A percentile compares a stretch with the other conserved stretches of the same genome.
Conservation (phyloP, 2,797 vertebrate genomes). For the Sarcophilus harrisii region DNA sequence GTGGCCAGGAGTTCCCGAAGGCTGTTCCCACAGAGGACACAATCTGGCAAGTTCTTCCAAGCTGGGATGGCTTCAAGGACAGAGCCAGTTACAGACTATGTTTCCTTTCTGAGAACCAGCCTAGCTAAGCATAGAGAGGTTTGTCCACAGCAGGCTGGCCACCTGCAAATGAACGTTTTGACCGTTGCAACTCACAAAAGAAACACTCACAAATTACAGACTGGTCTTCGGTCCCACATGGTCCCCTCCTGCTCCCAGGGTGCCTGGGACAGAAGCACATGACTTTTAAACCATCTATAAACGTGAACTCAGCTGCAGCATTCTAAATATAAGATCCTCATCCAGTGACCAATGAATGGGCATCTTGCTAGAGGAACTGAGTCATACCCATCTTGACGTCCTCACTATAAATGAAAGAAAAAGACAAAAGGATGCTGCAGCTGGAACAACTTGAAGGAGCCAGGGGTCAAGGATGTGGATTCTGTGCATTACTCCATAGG, state of each 20-base stretch:
- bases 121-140: not conserved
- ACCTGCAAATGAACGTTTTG: not conserved
- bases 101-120: not conserved
- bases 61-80: not conserved
- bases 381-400: not conserved
- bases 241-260: not conserved
- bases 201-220: not conserved
- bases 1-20: not conserved
- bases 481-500: not conserved
- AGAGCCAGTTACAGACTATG: not conserved
- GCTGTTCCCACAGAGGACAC: not conserved
- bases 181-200: not conserved
- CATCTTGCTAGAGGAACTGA: not conserved
- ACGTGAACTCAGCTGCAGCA: not conserved
- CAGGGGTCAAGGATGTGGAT: not conserved
- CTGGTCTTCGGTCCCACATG: not conserved
- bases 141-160: not conserved
- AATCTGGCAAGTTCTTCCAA: not conserved
- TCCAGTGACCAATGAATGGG: slow-evolving; percentile 4
- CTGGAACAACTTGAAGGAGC: not conserved
- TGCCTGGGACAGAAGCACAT: not conserved
- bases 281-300: not conserved
- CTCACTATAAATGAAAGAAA: not conserved
- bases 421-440: not conserved
- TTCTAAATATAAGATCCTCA: not conserved